Conservation (phyloP, 2,113 vertebrate species). For the Phylloscopus trochilus region DNA sequence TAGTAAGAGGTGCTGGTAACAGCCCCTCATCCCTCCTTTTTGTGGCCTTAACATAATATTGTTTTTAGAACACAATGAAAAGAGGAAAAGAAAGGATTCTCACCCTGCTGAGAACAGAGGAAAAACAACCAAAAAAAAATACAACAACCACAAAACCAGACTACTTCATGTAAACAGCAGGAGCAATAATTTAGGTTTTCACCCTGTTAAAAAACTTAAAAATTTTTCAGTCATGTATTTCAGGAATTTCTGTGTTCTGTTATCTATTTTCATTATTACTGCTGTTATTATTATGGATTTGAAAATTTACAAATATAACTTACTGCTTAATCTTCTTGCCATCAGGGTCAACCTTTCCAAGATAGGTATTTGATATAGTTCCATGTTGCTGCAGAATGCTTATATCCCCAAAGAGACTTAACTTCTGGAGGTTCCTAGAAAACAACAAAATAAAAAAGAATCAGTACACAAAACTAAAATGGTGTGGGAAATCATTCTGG, state of each 20-base stretch:
- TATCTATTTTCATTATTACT: not conserved
- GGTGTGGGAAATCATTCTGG: not conserved
- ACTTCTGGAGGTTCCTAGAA: conserved; percentile 90
- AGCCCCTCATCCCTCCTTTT: not conserved
- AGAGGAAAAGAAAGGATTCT: conserved; percentile 6
- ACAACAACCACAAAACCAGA: not conserved
- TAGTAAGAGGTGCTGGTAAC: not conserved
- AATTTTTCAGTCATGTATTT: not conserved
- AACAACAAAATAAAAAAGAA: conserved; percentile 8
- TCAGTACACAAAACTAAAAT: not conserved
- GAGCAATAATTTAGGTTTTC: not conserved
- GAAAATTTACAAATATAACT: conserved; percentile 60
- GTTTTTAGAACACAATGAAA: conserved; percentile 30
- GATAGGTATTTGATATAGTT: conserved; percentile 85
- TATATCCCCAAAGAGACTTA: conserved; percentile 95
- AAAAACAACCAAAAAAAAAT: not conserved
- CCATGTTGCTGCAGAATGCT: conserved; percentile 91
- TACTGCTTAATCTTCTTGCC: conserved; percentile 97
- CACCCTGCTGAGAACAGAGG: not conserved
- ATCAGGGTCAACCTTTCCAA: conserved; percentile 90
- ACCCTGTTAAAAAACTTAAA: not conserved
- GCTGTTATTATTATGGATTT: not conserved
- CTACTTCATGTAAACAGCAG: not conserved
- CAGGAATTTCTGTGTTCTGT: not conserved
- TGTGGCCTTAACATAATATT: not conserved